Evolutionary conservation across 2,888 invertebrate species (phyloP), one percentile per base, ranked within the genome.

Genomic region (Trachelus iudaicus): DNA sequence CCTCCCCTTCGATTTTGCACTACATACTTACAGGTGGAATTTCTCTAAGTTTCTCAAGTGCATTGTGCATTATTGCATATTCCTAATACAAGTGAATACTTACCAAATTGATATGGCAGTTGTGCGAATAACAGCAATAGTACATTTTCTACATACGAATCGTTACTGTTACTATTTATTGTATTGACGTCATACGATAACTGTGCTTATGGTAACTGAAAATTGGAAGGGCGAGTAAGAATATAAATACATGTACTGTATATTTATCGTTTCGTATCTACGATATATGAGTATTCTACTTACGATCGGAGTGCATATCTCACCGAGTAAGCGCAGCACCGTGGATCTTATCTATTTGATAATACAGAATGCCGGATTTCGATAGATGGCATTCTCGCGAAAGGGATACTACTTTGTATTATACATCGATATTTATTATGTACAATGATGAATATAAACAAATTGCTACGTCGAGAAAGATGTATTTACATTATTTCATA

Each of bases 351-450:
- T 56, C 23, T 56, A 9, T 23, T 9, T 23, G 56, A 56, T 9
- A 9, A 23, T 23, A 23, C 9, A 23, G 56, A 23, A 56, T 56
- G 23, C 56, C 56, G 77, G 56, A 78, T 33, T 84, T 82, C 75
- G 76, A 83, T 83, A 81, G 83, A 84, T 84, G 83, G 83, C 84
- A 84, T 85, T 87, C 82, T 82, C 80, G 81, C 80, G 77, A 85
- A 83, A 83, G 82, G 84, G 83, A 85, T 9, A 9, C 34, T 71
- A 6, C 82, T 87, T 87, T 87, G 86, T 87, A 87, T 80, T 78
- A 79, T 81, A 68, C 40, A 34, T 69, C 35, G 76, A 79, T 79
- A 79, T 69, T 81, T 76, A 77, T 85, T 83, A 83, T 85, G 77
- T 84, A 87, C 83, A 87, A 81, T 80, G 78, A 82, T 78, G 78